Conservation (phyloP, 2,113 vertebrate genomes). For the Scatophagus argus region DNA sequence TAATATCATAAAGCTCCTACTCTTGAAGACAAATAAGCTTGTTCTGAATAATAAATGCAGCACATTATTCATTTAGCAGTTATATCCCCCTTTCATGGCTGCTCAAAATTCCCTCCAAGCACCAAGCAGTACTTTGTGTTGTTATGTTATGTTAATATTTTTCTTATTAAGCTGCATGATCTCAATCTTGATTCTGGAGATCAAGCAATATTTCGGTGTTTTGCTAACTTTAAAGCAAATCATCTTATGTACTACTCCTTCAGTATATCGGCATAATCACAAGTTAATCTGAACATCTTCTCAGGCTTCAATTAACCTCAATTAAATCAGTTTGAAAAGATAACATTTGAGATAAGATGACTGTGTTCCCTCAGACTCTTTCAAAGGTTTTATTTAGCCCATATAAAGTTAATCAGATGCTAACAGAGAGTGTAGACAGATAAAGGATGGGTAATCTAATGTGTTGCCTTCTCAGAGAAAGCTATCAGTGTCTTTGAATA, state of each 20-base stretch:
- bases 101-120: background rate
- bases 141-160: background rate
- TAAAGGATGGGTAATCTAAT: constrained; percentile 77
- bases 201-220: constrained; percentile 25
- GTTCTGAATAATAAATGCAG: constrained; percentile 1
- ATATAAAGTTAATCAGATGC: constrained; percentile 67
- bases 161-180: background rate
- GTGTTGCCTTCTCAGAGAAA: constrained; percentile 72
- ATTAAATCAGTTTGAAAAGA: constrained; percentile 25
- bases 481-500: constrained; percentile 73
- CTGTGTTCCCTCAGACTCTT: constrained; percentile 20
- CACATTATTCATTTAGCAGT: background rate
- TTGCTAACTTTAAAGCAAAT: constrained; percentile 25
- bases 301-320: constrained; percentile 31
- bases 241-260: background rate
- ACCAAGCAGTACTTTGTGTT: background rate
- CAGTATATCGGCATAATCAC: constrained; percentile 18
- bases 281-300: constrained; percentile 22
- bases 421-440: constrained; percentile 65
- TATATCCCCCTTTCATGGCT: background rate
- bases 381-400: constrained; percentile 57
- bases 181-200: constrained; percentile 39
- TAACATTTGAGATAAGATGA: constrained; percentile 37
- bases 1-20: background rate
- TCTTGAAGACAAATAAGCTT: background rate